A percentile compares a stretch with the other conserved stretches of the same genome.
phyloP scores from a whole-genome alignment of 2,797 vertebrate genomes.

The Mustela erminea region DNA sequence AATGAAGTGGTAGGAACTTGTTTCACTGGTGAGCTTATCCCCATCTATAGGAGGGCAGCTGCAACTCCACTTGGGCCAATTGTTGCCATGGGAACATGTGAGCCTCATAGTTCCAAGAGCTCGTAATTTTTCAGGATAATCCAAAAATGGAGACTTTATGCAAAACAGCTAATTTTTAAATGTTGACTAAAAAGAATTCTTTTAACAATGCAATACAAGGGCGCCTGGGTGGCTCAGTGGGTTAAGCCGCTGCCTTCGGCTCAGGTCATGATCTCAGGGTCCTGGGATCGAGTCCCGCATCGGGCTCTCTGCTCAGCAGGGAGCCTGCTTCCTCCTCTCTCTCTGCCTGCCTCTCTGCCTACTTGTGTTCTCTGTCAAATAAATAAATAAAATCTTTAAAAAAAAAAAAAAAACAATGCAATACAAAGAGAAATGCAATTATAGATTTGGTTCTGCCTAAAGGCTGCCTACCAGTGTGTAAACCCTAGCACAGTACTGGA shows the following conservation, averaged over 20 bases:
- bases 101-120: not conserved
- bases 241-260: too few species aligned
- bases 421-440: constrained; percentile 43
- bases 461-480: not conserved
- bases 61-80: constrained; percentile 4
- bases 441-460: not conserved
- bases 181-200: constrained; percentile 14
- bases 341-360: too few species aligned
- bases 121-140: constrained; percentile 56
- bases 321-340: too few species aligned
- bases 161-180: constrained; percentile 43
- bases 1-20: not conserved
- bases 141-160: constrained; percentile 20
- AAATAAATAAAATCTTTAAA: too few species aligned
- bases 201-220: constrained; percentile 18
- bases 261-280: too few species aligned
- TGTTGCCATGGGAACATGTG: constrained; percentile 8
- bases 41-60: not conserved
- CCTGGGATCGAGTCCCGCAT: too few species aligned
- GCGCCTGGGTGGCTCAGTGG: too few species aligned
- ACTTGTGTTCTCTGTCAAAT: too few species aligned
- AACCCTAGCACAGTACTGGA: not conserved
- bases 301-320: too few species aligned
- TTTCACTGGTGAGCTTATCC: constrained; percentile 18
- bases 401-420: too few species aligned